Evolutionary conservation across 1,140 invertebrate genomes (phyloP).

Genomic region (fruit fly (Drosophila melanogaster)): Release_6_plus_ISO1_MT NT_033777.3:11541001-11541500

Average conservation of each 20-base stretch:
- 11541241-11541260: neutral
- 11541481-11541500: constrained; percentile 50
- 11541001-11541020: constrained; percentile 32
- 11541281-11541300: constrained; percentile 52
- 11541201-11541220: constrained; percentile 28
- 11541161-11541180: constrained; percentile 13
- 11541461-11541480: constrained; percentile 4
- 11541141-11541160: no score
- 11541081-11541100: constrained; percentile 23
- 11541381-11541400: constrained; percentile 22
- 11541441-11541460: constrained; percentile 30
- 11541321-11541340: constrained; percentile 29
- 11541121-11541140: no score
- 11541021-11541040: constrained; percentile 46
- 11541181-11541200: constrained; percentile 35
- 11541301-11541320: constrained; percentile 62
- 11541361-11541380: constrained; percentile 58
- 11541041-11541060: constrained; percentile 29
- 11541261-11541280: constrained; percentile 22
- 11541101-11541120: constrained; percentile 28
- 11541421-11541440: constrained; percentile 34
- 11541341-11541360: constrained; percentile 60
- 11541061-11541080: constrained; percentile 17
- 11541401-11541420: neutral
- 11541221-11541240: neutral